A percentile compares a stretch with the other conserved stretches of the same genome.
These are phyloP conservation scores for Sphaerodactylus townsendi DNA, from an alignment of 2,113 vertebrate genomes.

Conservation along the genomic window DNA sequence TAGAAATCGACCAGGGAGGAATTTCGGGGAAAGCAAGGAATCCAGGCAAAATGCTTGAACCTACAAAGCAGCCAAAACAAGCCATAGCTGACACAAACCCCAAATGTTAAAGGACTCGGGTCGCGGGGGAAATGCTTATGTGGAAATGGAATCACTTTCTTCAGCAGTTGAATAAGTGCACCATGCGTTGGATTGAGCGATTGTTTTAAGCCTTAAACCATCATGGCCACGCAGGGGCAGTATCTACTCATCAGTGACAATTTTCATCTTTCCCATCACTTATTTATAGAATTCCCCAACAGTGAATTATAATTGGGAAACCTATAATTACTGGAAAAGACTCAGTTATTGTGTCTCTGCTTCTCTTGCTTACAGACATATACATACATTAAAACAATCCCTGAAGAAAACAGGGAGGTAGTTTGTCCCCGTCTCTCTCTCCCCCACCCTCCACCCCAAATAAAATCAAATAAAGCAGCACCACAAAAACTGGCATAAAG, in stretches of 20 bases:
- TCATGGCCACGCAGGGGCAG: conserved; percentile 2
- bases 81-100: no score
- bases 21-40: no score
- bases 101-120: no score
- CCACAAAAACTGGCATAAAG: not conserved
- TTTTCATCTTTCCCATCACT: not conserved
- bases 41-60: no score
- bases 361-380: not conserved
- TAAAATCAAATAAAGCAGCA: not conserved
- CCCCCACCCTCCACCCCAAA: no score
- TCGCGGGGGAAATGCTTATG: no score
- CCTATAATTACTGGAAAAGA: not conserved
- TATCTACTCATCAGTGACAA: not conserved
- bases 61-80: no score
- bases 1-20: no score
- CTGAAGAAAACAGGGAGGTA: not conserved
- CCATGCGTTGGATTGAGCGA: no score
- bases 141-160: not conserved
- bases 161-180: not conserved
- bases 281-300: not conserved
- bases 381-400: not conserved
- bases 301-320: not conserved
- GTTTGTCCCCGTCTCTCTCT: not conserved
- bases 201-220: not conserved
- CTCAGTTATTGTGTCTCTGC: not conserved